Base-by-base conservation (phyloP, 2,113 vertebrate genomes). In the Bombycilla garrulus region DNA sequence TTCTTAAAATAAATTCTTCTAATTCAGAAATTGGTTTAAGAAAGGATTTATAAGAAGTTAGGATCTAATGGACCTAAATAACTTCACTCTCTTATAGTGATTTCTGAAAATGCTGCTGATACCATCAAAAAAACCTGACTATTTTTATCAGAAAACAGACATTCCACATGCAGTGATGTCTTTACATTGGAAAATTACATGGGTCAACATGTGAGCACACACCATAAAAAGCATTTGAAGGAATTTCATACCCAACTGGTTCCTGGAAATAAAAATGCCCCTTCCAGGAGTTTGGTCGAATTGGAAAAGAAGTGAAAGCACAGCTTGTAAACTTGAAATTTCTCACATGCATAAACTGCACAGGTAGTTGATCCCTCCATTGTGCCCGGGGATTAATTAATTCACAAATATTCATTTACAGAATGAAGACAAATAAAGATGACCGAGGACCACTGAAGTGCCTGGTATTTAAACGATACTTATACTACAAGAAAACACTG, bases 1-100 rank as follows among this genome's bases (percentile, higher is more conserved):
- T 13, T 66, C 12, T 60, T 29, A 26, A 66, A 79, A 86, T 10
- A 61, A 81, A 60, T 12, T 0, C 35, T 61, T 65, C 0, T 0
- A 38, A 65, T 33, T 57, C 38, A 65, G 36, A 82, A 61, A 36
- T 8, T 15, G 78, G 2, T 47, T 70, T 54, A 35, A 76, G 40
- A 65, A 90, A 90, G 16, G 6, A 21, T 85, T 84, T 70, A 1
- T 23, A 36, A n/a, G 45, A 86, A 54, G 35, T 6, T 29, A 21
- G 35, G 25, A 38, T 20, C 31, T 33, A 61, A 8, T 8, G 31
- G 29, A 3, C 2, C 48, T 40, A 38, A 85, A 44, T 53, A 11
- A 24, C 25, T 80, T 86, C 35, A 29, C 23, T 86, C 6, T 36
- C 18, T n/a, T 57, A 18, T 0, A 10, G 20, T 12, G 28, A 26